Evolutionary conservation across 2,888 invertebrate species (phyloP).

Genomic region (Sclerodermus sp.): DNA sequence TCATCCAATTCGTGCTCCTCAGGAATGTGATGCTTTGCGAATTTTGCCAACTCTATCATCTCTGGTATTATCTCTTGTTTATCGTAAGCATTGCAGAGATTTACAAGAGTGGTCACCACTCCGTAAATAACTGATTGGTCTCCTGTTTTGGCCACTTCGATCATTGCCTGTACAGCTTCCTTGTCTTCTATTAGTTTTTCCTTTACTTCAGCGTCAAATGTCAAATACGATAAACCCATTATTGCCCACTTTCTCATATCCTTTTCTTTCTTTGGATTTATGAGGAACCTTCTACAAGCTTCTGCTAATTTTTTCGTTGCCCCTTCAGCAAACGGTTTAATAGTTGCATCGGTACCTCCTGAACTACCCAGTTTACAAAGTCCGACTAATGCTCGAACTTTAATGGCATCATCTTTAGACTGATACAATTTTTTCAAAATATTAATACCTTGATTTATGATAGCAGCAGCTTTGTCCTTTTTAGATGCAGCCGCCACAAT

Average conservation of each 20-base stretch:
- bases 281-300: conserved; percentile 88
- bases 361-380: conserved; percentile 94
- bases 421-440: conserved; percentile 93
- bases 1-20: conserved; percentile 93
- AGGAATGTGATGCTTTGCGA: conserved; percentile 98
- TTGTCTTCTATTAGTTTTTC: conserved; percentile 91
- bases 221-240: conserved; percentile 94
- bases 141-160: conserved; percentile 85
- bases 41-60: conserved; percentile 96
- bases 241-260: conserved; percentile 95
- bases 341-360: conserved; percentile 94
- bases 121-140: conserved; percentile 88
- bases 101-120: conserved; percentile 91
- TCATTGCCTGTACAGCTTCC: conserved; percentile 79
- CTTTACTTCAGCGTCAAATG: conserved; percentile 97
- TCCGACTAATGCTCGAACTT: conserved; percentile 87
- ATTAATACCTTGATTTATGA: conserved; percentile 85
- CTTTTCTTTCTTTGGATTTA: conserved; percentile 83
- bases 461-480: conserved; percentile 91
- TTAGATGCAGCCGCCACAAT: conserved; percentile 96
- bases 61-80: conserved; percentile 96
- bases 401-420: conserved; percentile 85
- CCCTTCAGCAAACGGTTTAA: conserved; percentile 93
- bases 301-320: conserved; percentile 89
- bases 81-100: conserved; percentile 96